Evolutionary conservation across 2,888 invertebrate species (phyloP), one percentile per base, ranked within the genome.

Genomic region (Nineta flava): DNA sequence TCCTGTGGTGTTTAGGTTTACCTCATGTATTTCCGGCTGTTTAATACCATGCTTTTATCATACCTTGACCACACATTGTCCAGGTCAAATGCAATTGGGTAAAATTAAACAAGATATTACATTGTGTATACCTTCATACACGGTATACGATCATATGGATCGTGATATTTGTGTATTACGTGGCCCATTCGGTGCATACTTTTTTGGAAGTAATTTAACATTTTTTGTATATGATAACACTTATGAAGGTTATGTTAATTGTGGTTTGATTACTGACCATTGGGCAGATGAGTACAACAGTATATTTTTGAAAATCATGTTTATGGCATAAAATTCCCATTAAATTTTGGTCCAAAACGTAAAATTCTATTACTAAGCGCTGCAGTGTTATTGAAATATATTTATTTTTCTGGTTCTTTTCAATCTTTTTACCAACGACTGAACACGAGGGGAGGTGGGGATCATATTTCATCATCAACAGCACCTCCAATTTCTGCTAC

Each of bases 321-420:
- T 10, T 44, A 12, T 26, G 44, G n/a, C 1, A 16, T 44, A 10
- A 19, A 44, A 26, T 44, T 44, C 10, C 44, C 44, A 9, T 7
- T 26, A 13, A 26, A 26, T 44, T 44, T 44, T 16, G 19, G 9
- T 5, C 13, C 26, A 13, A 12, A 26, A 44, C 21, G 15, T 12
- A 44, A 44, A 44, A 44, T 44, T 26, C 19, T 44, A 44, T 26
- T 44, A 4, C 13, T 44, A 19, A 44, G 44, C 12, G 44, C 44
- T 1, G 44, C 44, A 3, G 19, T 26, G 12, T n/a, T 44, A 6
- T 17, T 44, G n/a, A 44, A 44, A 9, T 44, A 44, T 7, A 44
- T 42, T 42, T 42, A 42, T 26, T 19, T 42, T 17, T 42, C 42
- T 15, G 15, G 17, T 42, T 15, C 42, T 12, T 17, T 10, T 1